Conservation (phyloP, 2,113 vertebrate genomes). For the Bufo gargarizans region DNA sequence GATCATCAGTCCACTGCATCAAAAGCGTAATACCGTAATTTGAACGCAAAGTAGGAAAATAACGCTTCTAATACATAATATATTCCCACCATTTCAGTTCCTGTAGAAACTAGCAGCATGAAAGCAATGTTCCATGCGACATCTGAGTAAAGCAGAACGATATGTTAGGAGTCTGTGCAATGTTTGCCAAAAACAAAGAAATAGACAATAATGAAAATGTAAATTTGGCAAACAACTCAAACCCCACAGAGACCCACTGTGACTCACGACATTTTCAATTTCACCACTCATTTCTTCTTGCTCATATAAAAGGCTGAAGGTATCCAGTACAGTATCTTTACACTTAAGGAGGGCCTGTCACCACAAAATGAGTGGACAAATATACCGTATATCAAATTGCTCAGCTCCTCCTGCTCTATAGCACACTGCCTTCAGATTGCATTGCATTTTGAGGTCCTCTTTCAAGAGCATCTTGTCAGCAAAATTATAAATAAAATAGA, state of each 20-base stretch:
- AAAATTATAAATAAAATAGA: too few species aligned
- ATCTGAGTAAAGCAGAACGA: neutral
- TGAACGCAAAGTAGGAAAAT: neutral
- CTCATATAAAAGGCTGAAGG: neutral
- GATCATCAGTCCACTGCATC: neutral
- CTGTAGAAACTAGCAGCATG: neutral
- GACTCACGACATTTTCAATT: neutral
- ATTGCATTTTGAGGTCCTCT: too few species aligned
- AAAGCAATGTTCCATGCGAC: neutral
- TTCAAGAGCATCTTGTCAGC: too few species aligned
- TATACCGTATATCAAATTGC: too few species aligned
- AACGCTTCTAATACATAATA: neutral
- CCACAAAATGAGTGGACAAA: too few species aligned
- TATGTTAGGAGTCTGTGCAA: neutral
- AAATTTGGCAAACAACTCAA: neutral
- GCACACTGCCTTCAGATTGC: too few species aligned
- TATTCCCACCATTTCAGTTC: neutral
- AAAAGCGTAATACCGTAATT: neutral
- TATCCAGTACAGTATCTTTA: neutral
- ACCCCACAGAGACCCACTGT: neutral
- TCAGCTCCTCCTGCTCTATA: too few species aligned
- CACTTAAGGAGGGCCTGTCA: neutral
- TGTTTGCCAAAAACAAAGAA: conserved; percentile 15
- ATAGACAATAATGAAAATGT: neutral
- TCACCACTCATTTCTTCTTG: neutral